Conservation (phyloP, 2,888 invertebrate genomes). For the Trichopria drosophilae region DNA sequence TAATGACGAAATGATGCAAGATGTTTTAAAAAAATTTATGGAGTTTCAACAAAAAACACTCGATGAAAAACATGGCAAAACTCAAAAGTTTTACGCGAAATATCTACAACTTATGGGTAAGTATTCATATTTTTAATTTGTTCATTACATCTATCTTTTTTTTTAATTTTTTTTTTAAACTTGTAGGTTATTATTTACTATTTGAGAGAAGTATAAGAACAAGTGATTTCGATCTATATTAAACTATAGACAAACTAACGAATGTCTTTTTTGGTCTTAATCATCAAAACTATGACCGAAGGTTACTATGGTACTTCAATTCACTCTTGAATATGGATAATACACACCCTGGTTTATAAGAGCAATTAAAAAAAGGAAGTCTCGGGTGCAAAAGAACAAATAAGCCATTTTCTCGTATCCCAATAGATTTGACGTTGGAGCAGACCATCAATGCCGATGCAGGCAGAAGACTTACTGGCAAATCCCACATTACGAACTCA, state of each 20-base stretch:
- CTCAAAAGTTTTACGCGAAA: too few relatives aligned
- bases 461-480: constrained; percentile 34
- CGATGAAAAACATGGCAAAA: too few relatives aligned
- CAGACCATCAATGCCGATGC: constrained; percentile 40
- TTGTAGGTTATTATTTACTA: constrained; percentile 37
- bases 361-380: constrained; percentile 37
- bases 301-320: constrained; percentile 39
- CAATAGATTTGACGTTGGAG: constrained; percentile 36
- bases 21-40: too few relatives aligned
- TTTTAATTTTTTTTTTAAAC: not conserved
- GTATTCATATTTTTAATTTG: not conserved
- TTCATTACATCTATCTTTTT: not conserved
- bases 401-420: constrained; percentile 33
- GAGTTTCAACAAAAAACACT: too few relatives aligned
- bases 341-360: constrained; percentile 42
- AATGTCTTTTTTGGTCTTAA: constrained; percentile 47
- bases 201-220: constrained; percentile 41
- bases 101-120: too few relatives aligned
- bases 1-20: too few relatives aligned
- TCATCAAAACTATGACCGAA: constrained; percentile 48
- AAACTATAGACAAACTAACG: constrained; percentile 40
- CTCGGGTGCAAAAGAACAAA: constrained; percentile 45
- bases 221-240: constrained; percentile 40
- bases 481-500: constrained; percentile 22
- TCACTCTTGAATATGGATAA: constrained; percentile 43